Base-by-base conservation (phyloP, 2,888 invertebrate genomes). In the Xestia rhomboidea region DNA sequence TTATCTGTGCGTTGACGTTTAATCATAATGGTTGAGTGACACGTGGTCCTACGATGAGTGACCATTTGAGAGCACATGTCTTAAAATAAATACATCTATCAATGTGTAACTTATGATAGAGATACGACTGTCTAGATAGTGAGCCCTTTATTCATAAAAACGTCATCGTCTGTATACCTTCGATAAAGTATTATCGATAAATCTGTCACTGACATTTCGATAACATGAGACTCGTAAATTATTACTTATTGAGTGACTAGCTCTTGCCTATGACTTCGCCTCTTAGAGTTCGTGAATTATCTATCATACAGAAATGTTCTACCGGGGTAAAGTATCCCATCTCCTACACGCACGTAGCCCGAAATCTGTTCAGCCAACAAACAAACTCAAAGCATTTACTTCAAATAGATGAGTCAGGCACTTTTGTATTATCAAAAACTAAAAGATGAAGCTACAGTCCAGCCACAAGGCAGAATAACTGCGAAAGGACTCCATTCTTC, bases 181-280 rank as follows among this genome's bases (percentile, higher is more conserved):
- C 49, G 76, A 81, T 81, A 67, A 79, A 44, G 21, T 62, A 34
- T 13, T 83, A 70, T 68, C 51, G 63, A 80, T 82, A 80, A 80
- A 82, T 86, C 77, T 85, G 68, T 85, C 83, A 73, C 30, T 73
- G 63, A 64, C 74, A 82, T 60, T 64, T 73, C 24, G 57, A 72
- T 82, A 82, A 73, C 51, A 62, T 27, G 64, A n/a, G 38, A 44
- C 51, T 34, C n/a, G 57, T 57, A 57, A 70, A 15, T 57, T 54
- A n/a, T 54, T 44, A n/a, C n/a, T 24, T 34, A 46, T 18, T 44
- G 34, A 38, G 18, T 18, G 6, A 18, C n/a, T n/a, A 41, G 62
- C 18, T 41, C n/a, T 64, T 64, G n/a, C 1, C 18, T 18, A 10
- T 15, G 41, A 18, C 18, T 64, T 41, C 41, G n/a, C 1, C 13